Base-by-base conservation (phyloP, 2,888 invertebrate species). In the Allacma fusca region DNA sequence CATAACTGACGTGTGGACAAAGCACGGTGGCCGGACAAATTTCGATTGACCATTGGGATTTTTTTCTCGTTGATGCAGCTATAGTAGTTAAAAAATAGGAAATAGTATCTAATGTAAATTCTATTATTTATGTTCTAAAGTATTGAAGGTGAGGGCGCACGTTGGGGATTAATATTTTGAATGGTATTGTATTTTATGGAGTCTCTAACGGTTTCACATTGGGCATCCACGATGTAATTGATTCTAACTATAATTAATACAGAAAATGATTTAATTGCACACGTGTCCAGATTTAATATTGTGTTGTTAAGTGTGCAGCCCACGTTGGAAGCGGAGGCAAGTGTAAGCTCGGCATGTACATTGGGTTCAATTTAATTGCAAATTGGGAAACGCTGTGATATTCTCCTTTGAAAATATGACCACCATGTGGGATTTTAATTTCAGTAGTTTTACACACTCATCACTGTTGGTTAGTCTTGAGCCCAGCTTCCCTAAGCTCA, bases 391-490 rank as follows among this genome's bases (percentile, higher is more conserved):
- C 44, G 24, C 21, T 69, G 16, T 16, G n/a, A 24, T 43, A 50
- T 26, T 50, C 40, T 19, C 21, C n/a, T 24, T 70, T 24, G n/a
- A 43, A 43, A 19, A 50, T 29, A 50, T 73, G 62, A 62, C 73
- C 73, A 73, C 73, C 73, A 62, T 62, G 23, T 62, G 73, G 34
- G 73, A 73, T 73, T 62, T 62, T 73, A 73, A 73, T 73, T 73
- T 73, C 73, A 62, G 34, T 62, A 34, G 21, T 62, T 73, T 62
- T 73, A 73, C 73, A 64, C 73, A 62, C 62, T 62, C 40, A 62
- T 73, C 40, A 5, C n/a, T 26, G 21, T 72, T 57, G 24, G 57
- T 59, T 13, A 50, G 2, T 50, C 19, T 50, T 50, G 16, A 21
- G 23, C 21, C 12, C 21, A 5, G n/a, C 67, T 28, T 69, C 12